Percentiles rank a stretch among this genome's conserved stretches.
These are phyloP conservation scores for Dynastes grantii DNA, from an alignment of 2,888 invertebrate genomes.

Conservation along the genomic window DNA sequence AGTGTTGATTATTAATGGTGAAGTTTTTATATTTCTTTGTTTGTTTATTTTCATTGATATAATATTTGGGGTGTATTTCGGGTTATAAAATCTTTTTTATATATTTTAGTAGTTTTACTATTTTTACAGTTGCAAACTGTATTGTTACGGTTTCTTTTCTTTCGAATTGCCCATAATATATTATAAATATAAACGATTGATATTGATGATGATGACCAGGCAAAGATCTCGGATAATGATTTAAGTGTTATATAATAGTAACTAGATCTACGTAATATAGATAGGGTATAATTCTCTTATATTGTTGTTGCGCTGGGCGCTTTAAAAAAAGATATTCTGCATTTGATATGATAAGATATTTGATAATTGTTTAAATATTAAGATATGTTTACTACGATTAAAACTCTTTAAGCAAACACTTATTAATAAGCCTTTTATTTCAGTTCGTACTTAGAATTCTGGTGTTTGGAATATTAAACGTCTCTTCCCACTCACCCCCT, in stretches of 20 bases:
- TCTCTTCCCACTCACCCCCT: not conserved
- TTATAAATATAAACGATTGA: constrained; percentile 14
- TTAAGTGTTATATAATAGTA: constrained; percentile 38
- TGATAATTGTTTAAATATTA: constrained; percentile 40
- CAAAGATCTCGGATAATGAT: constrained; percentile 55
- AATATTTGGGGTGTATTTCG: constrained; percentile 33
- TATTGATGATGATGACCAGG: constrained; percentile 52
- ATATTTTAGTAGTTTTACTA: constrained; percentile 50
- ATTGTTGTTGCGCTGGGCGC: constrained; percentile 50
- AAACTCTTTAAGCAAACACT: constrained; percentile 53
- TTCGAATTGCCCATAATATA: constrained; percentile 50
- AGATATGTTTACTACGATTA: constrained; percentile 49
- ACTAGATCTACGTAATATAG: constrained; percentile 12
- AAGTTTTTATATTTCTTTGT: constrained; percentile 49
- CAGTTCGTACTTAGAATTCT: constrained; percentile 51
- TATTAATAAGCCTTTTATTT: constrained; percentile 51
- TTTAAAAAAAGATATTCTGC: constrained; percentile 22
- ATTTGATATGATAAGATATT: constrained; percentile 46
- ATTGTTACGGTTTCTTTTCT: not conserved
- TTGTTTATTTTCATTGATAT: constrained; percentile 42
- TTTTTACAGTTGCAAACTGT: constrained; percentile 48
- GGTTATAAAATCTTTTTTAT: constrained; percentile 46
- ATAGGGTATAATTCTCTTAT: constrained; percentile 41
- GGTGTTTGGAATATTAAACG: constrained; percentile 50
- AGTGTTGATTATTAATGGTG: constrained; percentile 53